Conservation (phyloP, 2,797 vertebrate genomes). For the Coccyzus lansbergi region DNA sequence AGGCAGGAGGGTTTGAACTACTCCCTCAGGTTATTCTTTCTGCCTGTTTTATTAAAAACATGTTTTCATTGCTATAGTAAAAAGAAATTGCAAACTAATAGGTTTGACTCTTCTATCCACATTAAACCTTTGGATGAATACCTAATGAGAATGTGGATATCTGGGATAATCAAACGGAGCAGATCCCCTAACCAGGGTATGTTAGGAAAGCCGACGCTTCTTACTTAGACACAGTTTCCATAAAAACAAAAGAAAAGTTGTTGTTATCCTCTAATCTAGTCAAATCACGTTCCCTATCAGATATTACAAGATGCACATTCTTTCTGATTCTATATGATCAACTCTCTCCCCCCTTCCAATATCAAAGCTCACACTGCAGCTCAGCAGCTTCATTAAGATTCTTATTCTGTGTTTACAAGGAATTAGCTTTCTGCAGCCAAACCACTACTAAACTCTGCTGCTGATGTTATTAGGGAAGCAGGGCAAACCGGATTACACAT, state of each 20-base stretch:
- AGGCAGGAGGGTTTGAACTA: conserved; percentile 8
- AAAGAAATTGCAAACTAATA: conserved; percentile 44
- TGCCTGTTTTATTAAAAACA: conserved; percentile 56
- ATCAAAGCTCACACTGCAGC: neutral
- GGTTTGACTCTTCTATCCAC: conserved; percentile 43
- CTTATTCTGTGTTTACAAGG: conserved; percentile 21
- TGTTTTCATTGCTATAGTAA: neutral
- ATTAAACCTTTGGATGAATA: conserved; percentile 27
- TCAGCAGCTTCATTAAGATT: conserved; percentile 48
- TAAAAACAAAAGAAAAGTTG: conserved; percentile 20
- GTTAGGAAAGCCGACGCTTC: conserved; percentile 42
- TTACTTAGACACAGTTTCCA: neutral
- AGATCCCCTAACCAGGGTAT: neutral
- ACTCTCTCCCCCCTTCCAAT: neutral
- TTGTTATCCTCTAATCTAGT: neutral
- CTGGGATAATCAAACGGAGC: conserved; percentile 52
- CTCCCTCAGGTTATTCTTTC: conserved; percentile 16
- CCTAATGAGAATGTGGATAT: conserved; percentile 36
- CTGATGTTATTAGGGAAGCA: conserved; percentile 14
- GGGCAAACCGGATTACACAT: conserved; percentile 13
- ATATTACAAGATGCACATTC: neutral
- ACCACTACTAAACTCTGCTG: conserved; percentile 26
- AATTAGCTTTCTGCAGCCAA: conserved; percentile 41
- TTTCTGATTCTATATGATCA: neutral
- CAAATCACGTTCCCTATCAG: neutral